phyloP scores from a whole-genome alignment of 2,888 invertebrate genomes.

The Zaprionus bogoriensis region DNA sequence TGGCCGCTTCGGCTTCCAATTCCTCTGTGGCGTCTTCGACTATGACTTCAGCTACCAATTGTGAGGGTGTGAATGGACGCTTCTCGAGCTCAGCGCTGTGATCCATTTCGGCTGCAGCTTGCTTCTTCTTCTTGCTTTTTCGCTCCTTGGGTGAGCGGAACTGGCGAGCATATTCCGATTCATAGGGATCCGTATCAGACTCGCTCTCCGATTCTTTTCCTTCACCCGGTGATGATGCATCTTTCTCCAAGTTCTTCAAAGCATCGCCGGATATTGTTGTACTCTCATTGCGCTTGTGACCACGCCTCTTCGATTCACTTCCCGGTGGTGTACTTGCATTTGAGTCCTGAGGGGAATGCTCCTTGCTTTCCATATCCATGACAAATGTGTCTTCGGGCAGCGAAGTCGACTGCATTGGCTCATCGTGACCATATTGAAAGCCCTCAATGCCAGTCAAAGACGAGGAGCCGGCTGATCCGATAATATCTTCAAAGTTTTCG shows the following conservation, averaged over 20 bases:
- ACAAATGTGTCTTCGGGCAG: conserved; percentile 75
- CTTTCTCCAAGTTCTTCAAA: conserved; percentile 73
- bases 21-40: conserved; percentile 82
- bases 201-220: conserved; percentile 83
- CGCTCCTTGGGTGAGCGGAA: conserved; percentile 81
- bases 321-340: conserved; percentile 64
- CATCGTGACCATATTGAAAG: conserved; percentile 72
- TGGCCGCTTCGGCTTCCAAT: conserved; percentile 78
- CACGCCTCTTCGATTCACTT: conserved; percentile 81
- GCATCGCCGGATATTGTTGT: conserved; percentile 80
- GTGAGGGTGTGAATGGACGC: conserved; percentile 81
- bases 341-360: conserved; percentile 70
- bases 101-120: conserved; percentile 81
- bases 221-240: conserved; percentile 67
- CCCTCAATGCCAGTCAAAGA: conserved; percentile 81
- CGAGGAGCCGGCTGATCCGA: conserved; percentile 81
- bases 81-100: conserved; percentile 80
- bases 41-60: conserved; percentile 81
- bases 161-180: conserved; percentile 83
- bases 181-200: conserved; percentile 83
- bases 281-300: conserved; percentile 85
- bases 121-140: conserved; percentile 80
- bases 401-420: conserved; percentile 52
- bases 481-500: conserved; percentile 81
- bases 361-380: conserved; percentile 73